These are phyloP conservation scores for Emydura subglobosa DNA, from an alignment of 2,113 vertebrate genomes.

Conservation along the genomic window DNA sequence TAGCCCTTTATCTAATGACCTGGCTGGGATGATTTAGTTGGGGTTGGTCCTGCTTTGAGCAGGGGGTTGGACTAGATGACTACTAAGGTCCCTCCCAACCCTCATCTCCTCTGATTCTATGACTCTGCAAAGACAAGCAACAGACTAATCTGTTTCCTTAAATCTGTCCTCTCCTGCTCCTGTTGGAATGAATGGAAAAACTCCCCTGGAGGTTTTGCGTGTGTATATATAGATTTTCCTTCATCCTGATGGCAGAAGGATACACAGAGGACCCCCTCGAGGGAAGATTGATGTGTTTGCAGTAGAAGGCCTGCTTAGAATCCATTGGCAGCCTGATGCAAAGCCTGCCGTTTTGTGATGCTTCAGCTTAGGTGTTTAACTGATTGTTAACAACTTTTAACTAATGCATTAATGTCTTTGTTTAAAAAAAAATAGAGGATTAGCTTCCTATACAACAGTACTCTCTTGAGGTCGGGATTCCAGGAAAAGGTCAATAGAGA, in stretches of 20 bases:
- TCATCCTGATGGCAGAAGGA: not conserved
- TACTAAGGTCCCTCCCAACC: too few relatives aligned
- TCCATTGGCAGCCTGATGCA: not conserved
- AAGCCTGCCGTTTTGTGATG: not conserved
- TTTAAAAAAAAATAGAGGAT: not conserved
- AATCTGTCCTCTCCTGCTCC: not conserved
- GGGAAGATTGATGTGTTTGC: not conserved
- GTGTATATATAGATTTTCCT: not conserved
- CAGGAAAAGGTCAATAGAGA: not conserved
- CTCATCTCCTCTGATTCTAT: too few relatives aligned
- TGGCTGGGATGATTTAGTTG: too few relatives aligned
- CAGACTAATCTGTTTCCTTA: not conserved
- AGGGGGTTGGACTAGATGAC: too few relatives aligned
- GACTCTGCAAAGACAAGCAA: not conserved
- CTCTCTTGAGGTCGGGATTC: not conserved
- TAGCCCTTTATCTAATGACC: not conserved
- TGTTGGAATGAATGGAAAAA: rapidly evolving
- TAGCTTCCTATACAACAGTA: not conserved
- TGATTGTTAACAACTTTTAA: rapidly evolving
- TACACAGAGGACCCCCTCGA: not conserved
- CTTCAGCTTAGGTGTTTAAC: not conserved
- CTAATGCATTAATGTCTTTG: not conserved
- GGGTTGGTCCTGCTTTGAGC: too few relatives aligned
- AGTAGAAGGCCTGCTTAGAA: not conserved
- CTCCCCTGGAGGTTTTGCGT: not conserved